Evolutionary conservation across 1,140 invertebrate species (phyloP).

Genomic region (Parapsyche elsis): DNA sequence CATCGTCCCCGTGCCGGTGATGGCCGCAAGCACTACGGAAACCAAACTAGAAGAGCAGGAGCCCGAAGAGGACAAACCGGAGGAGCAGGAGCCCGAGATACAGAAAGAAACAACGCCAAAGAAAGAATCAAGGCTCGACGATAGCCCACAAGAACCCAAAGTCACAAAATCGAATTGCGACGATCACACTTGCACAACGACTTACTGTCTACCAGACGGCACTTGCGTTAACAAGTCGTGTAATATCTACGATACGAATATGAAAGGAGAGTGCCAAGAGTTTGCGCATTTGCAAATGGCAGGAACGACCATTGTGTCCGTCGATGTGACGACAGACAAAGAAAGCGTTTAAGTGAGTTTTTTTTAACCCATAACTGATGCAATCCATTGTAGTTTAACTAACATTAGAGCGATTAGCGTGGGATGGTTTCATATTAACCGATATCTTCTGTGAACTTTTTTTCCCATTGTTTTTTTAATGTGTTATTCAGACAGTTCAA

Average conservation of each 20-base stretch:
- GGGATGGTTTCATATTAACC: too few species aligned
- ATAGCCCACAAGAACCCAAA: conserved; percentile 59
- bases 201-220: conserved; percentile 60
- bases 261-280: conserved; percentile 63
- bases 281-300: conserved; percentile 56
- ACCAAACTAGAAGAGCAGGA: background rate
- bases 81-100: conserved; percentile 1
- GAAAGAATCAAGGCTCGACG: background rate
- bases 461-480: too few species aligned
- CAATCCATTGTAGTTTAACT: too few species aligned
- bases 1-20: background rate
- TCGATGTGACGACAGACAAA: conserved; percentile 14
- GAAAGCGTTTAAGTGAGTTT: conserved; percentile 6
- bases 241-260: conserved; percentile 66
- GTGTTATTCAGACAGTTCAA: too few species aligned
- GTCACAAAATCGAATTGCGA: conserved; percentile 64
- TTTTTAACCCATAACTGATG: background rate
- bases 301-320: conserved; percentile 19
- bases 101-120: background rate
- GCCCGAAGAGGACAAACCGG: background rate
- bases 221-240: conserved; percentile 62
- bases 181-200: conserved; percentile 64
- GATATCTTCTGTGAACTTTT: too few species aligned
- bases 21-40: background rate
- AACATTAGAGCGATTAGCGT: too few species aligned